phyloP scores from a whole-genome alignment of 2,888 invertebrate species.

The Thymelicus lineola region DNA sequence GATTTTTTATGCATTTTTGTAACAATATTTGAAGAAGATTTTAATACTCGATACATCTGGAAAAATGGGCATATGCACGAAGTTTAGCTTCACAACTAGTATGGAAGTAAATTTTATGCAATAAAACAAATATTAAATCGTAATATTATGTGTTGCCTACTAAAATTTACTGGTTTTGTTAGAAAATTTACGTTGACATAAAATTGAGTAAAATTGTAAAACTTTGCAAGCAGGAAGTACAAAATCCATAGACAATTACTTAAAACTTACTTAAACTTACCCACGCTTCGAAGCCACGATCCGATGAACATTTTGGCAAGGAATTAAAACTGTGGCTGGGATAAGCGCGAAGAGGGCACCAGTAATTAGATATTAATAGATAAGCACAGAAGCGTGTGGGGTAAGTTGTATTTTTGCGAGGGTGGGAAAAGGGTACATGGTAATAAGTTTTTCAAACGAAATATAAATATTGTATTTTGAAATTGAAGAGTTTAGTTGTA shows the following conservation, averaged over 20 bases:
- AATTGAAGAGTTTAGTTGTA: background rate
- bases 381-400: constrained; percentile 57
- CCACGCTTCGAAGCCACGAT: constrained; percentile 22
- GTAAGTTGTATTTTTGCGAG: constrained; percentile 43
- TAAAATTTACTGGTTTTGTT: too few relatives aligned
- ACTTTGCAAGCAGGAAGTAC: background rate
- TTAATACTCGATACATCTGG: too few relatives aligned
- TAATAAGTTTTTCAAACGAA: background rate
- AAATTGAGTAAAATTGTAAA: background rate
- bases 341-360: constrained; percentile 54
- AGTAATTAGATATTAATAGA: constrained; percentile 72
- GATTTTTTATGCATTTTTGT: too few relatives aligned
- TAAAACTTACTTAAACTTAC: constrained; percentile 8
- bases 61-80: too few relatives aligned
- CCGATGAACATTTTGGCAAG: constrained; percentile 42
- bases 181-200: too few relatives aligned
- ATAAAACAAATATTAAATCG: too few relatives aligned
- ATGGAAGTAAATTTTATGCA: too few relatives aligned
- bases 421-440: constrained; percentile 20
- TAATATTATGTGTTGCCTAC: too few relatives aligned
- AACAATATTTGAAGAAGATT: too few relatives aligned
- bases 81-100: too few relatives aligned
- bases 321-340: constrained; percentile 50
- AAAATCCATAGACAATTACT: background rate
- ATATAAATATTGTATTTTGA: background rate